Conservation (phyloP, 2,888 invertebrate genomes). For the Cecidostiba fungosa region DNA sequence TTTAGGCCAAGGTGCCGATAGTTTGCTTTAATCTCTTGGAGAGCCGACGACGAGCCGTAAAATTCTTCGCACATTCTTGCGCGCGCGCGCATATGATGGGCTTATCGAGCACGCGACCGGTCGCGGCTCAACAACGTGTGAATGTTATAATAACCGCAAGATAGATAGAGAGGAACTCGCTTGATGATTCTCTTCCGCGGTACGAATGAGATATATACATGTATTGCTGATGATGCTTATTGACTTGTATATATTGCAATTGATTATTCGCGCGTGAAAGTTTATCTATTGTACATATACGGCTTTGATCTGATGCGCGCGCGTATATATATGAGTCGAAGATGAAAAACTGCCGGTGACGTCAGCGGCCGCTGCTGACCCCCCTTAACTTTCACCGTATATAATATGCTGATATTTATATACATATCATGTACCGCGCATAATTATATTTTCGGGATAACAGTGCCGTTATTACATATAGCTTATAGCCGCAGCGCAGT, state of each 20-base stretch:
- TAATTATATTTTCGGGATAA: not conserved
- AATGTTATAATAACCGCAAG: conserved; percentile 9
- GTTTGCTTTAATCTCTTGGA: conserved; percentile 26
- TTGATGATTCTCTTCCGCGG: conserved; percentile 9
- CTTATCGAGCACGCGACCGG: conserved; percentile 49
- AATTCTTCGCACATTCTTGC: conserved; percentile 36
- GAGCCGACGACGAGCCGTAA: not conserved
- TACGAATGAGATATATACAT: too few relatives aligned
- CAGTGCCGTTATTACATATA: not conserved
- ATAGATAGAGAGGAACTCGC: not conserved
- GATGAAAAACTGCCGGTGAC: not conserved
- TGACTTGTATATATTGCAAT: not conserved
- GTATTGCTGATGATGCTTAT: too few relatives aligned
- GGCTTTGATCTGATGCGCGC: not conserved
- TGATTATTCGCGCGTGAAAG: not conserved
- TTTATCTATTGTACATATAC: not conserved
- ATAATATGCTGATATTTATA: too few relatives aligned
- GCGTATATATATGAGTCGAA: not conserved
- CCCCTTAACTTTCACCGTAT: not conserved
- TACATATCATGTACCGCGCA: too few relatives aligned
- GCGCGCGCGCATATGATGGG: not conserved
- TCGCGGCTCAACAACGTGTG: not conserved
- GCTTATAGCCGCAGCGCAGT: not conserved
- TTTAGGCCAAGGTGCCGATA: conserved; percentile 51
- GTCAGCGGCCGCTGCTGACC: not conserved